These are phyloP conservation scores for Octonoba sinensis DNA, from an alignment of 2,888 invertebrate species.

Conservation along the genomic window DNA sequence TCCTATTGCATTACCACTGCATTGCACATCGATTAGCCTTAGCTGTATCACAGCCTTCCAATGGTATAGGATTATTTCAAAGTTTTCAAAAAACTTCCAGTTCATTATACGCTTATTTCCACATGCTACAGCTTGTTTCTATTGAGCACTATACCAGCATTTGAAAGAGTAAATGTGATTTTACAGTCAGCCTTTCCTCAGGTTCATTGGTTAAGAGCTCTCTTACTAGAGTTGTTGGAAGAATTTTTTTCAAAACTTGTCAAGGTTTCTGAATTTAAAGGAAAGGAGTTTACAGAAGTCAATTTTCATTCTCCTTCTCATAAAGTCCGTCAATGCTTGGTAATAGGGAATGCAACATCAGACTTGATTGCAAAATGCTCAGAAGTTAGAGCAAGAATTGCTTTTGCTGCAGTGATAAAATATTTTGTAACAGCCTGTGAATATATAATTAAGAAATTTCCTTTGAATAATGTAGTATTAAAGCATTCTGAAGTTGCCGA, in stretches of 20 bases:
- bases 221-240: too few relatives aligned
- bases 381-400: neutral
- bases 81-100: neutral
- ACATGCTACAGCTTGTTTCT: too few relatives aligned
- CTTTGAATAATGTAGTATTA: too few relatives aligned
- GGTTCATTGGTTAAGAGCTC: too few relatives aligned
- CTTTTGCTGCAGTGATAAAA: neutral
- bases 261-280: neutral
- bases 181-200: too few relatives aligned
- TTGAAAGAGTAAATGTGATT: too few relatives aligned
- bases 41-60: constrained; percentile 6
- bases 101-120: constrained; percentile 4
- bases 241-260: too few relatives aligned
- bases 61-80: neutral
- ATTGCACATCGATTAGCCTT: constrained; percentile 14
- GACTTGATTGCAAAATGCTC: neutral
- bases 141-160: too few relatives aligned
- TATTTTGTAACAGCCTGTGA: too few relatives aligned
- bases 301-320: neutral
- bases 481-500: too few relatives aligned
- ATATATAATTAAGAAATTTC: too few relatives aligned
- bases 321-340: neutral
- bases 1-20: constrained; percentile 9
- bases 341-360: neutral
- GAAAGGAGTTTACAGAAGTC: neutral